phyloP scores from a whole-genome alignment of 35 echinoderm and acorn worm genomes.

The Lytechinus variegatus region DNA sequence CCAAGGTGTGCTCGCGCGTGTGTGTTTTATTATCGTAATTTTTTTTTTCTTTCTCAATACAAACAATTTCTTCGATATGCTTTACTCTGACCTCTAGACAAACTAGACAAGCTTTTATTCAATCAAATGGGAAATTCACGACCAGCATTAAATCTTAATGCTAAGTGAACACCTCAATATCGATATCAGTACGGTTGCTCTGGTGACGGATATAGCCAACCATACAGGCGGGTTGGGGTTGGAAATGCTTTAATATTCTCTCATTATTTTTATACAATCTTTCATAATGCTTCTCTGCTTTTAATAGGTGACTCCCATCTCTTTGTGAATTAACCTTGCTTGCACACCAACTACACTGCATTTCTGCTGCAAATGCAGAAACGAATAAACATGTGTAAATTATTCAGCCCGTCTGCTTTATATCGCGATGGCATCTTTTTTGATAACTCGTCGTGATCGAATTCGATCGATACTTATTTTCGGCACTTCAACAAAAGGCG shows the following conservation, averaged over 20 bases:
- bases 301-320: too few relatives aligned
- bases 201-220: background rate
- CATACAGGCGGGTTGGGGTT: background rate
- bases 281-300: background rate
- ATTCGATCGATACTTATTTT: conserved; percentile 4
- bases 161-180: background rate
- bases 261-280: background rate
- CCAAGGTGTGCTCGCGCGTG: too few relatives aligned
- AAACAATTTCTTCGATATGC: background rate
- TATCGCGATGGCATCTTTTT: background rate
- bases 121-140: background rate
- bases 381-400: background rate
- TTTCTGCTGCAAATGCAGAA: background rate
- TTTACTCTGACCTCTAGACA: background rate
- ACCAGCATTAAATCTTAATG: background rate
- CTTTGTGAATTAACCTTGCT: background rate
- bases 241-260: background rate
- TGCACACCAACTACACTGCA: background rate
- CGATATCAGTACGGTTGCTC: background rate
- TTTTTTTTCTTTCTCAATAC: background rate
- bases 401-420: background rate
- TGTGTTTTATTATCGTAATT: too few relatives aligned
- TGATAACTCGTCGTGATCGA: background rate
- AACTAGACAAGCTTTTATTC: background rate
- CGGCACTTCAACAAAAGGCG: background rate